Conservation (phyloP, 2,888 invertebrate species). For the Hypercompe scribonia region DNA sequence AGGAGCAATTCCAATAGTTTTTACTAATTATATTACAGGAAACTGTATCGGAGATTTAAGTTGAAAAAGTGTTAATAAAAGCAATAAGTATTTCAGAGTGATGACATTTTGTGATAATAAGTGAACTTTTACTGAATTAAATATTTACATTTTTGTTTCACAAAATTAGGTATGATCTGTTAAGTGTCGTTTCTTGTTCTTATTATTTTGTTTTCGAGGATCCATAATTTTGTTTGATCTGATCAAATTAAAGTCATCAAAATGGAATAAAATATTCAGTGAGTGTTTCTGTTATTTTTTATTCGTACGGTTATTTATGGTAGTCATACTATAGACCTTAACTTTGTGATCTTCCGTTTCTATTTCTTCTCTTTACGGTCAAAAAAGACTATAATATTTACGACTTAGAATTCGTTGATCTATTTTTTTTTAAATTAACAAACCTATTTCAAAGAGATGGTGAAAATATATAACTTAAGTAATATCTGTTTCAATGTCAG, state of each 20-base stretch:
- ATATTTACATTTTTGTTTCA: not conserved
- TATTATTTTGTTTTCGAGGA: not conserved
- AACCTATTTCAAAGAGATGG: not conserved
- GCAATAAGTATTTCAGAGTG: slow-evolving; percentile 51
- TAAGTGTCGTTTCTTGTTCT: not conserved
- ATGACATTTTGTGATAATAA: slow-evolving; percentile 24
- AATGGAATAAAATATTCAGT: not conserved
- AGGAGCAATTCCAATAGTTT: slow-evolving; percentile 48
- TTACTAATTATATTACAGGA: slow-evolving; percentile 61
- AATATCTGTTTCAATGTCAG: not conserved
- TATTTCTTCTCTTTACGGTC: not conserved
- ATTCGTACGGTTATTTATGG: not conserved
- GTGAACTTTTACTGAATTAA: slow-evolving; percentile 10
- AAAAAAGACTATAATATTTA: not conserved
- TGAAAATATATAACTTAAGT: no score
- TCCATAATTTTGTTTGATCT: not conserved
- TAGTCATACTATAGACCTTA: not conserved
- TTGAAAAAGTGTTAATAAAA: slow-evolving; percentile 63
- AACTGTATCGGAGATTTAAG: slow-evolving; percentile 70
- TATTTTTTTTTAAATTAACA: not conserved
- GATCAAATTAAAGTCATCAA: not conserved
- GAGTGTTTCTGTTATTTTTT: not conserved
- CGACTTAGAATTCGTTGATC: not conserved
- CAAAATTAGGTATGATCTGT: not conserved
- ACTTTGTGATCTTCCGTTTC: not conserved